These are phyloP conservation scores for Delphinus delphis DNA, from an alignment of 2,113 vertebrate genomes.

Conservation along the genomic window DNA sequence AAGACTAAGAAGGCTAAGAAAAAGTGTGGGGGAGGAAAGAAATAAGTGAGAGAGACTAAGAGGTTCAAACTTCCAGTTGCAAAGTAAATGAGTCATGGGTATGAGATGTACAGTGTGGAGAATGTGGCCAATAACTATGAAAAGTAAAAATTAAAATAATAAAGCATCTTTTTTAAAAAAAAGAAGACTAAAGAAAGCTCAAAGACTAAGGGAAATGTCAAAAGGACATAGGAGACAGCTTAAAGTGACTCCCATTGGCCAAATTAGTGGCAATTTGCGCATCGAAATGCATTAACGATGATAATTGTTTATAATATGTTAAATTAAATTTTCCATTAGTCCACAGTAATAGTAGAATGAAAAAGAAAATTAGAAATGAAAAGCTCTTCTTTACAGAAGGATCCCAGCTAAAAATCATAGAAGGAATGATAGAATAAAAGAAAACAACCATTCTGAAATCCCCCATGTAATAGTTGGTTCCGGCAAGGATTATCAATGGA, in stretches of 20 bases:
- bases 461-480: background rate
- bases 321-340: background rate
- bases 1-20: background rate
- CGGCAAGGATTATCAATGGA: background rate
- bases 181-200: background rate
- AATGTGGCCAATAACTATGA: background rate
- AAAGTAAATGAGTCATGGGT: background rate
- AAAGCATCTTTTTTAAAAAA: background rate
- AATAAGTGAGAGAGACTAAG: background rate
- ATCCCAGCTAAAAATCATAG: background rate
- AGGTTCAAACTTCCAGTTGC: background rate
- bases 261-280: background rate
- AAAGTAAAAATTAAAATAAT: background rate
- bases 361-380: background rate
- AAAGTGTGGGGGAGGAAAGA: background rate
- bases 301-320: background rate
- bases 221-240: background rate
- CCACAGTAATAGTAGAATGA: background rate
- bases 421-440: background rate
- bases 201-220: background rate
- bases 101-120: background rate
- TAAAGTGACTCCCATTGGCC: background rate
- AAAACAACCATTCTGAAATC: background rate
- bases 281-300: background rate
- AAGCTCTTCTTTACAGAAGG: background rate